Evolutionary conservation across 2,797 vertebrate species (phyloP), one percentile per base, ranked within the genome.

Genomic region (Tokudaia muenninki): DNA sequence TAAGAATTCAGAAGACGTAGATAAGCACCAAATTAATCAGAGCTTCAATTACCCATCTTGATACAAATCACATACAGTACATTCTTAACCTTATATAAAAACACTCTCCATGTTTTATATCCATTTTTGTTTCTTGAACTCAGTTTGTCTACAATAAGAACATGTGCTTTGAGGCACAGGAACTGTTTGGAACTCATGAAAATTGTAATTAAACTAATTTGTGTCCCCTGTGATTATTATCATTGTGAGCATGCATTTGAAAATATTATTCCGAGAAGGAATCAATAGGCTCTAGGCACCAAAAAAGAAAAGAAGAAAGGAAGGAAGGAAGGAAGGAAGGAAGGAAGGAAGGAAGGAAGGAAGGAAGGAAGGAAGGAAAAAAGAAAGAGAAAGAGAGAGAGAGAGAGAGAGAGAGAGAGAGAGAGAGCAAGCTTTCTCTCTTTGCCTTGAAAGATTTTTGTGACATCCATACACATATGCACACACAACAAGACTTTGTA

Each of bases 121-220:
- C 7, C 16, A 29, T n/a, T 22, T 75, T 57, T 78, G 16, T 37
- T 63, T 83, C 34, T 79, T 91, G 7, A 59, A 9, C 17, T 34
- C 12, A 21, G 4, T 5, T 47, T 87, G 22, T 65, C 61, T 47
- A 57, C 16, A 59, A 52, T 31, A 79, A 59, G 34, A 84, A 65
- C 9, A 31, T 65, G 21, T 74, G 14, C 59, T 92, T 55, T 34
- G 37, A 84, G 41, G 41, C 37, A 47, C 59, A 13, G 41, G 41
- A 84, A 84, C 37, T 29, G 47, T 65, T 65, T 47, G 17, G 26
- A 47, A 47, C 29, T 47, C 44, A 65, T 65, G 10, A 50, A 84
- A 84, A 65, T 65, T 63, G 2, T 84, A 84, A 65, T 84, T 65
- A 84, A 47, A 84, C 17, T 84, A 47, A 84, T 65, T 65, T 65